phyloP scores from a whole-genome alignment of 2,888 invertebrate genomes.

The Drosophila buzzatii region DNA sequence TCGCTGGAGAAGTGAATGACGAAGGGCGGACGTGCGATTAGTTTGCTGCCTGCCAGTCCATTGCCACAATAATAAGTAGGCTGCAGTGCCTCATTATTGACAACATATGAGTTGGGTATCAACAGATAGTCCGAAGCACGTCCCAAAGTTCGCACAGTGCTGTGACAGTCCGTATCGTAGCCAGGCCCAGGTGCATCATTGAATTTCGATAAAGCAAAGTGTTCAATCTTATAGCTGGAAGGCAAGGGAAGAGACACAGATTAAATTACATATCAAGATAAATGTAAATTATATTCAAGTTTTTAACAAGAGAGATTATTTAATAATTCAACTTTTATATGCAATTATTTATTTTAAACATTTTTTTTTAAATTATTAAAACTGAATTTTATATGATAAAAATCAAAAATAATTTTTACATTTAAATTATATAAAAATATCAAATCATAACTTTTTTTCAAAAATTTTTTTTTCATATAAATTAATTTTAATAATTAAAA shows the following conservation, averaged over 20 bases:
- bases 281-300: too few relatives aligned
- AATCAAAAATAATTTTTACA: too few relatives aligned
- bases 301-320: too few relatives aligned
- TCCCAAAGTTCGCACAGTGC: slow-evolving; percentile 86
- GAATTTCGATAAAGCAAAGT: slow-evolving; percentile 63
- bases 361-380: too few relatives aligned
- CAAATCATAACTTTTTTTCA: too few relatives aligned
- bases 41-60: slow-evolving; percentile 51
- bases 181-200: slow-evolving; percentile 60
- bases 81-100: slow-evolving; percentile 59
- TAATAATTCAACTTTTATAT: too few relatives aligned
- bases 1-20: slow-evolving; percentile 87
- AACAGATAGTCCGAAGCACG: slow-evolving; percentile 86
- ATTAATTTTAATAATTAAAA: too few relatives aligned
- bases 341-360: too few relatives aligned
- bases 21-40: slow-evolving; percentile 87
- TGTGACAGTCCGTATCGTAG: slow-evolving; percentile 86
- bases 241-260: too few relatives aligned
- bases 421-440: too few relatives aligned
- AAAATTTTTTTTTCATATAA: too few relatives aligned
- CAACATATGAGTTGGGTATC: slow-evolving; percentile 86
- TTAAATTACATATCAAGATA: neutral
- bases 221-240: slow-evolving; percentile 57
- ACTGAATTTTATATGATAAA: too few relatives aligned
- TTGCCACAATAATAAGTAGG: slow-evolving; percentile 80